These are phyloP conservation scores for Apamea epomidion DNA, from an alignment of 2,888 invertebrate species.

Conservation along the genomic window DNA sequence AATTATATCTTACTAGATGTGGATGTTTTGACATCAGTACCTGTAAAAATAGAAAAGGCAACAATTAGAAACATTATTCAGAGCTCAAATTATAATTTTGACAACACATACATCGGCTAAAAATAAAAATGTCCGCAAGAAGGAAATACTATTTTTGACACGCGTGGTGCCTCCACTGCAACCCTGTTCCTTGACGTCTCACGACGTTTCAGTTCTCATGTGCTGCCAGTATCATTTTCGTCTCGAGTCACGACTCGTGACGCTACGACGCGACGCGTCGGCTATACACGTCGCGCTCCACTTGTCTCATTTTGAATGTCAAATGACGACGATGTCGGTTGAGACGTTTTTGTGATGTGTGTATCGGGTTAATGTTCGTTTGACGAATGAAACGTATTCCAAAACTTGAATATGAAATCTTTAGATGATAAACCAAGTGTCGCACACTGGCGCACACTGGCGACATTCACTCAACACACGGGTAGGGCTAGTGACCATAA, in stretches of 20 bases:
- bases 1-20: conserved; percentile 52
- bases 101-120: not conserved
- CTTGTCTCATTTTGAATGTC: conserved; percentile 67
- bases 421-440: not conserved
- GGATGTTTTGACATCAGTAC: conserved; percentile 61
- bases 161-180: not conserved
- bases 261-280: conserved; percentile 47
- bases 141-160: not conserved
- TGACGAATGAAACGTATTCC: conserved; percentile 7
- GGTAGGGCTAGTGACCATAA: too few species aligned
- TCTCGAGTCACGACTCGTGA: conserved; percentile 57
- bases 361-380: conserved; percentile 20
- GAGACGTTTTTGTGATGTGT: conserved; percentile 31
- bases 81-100: not conserved
- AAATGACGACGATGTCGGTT: conserved; percentile 49
- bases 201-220: conserved; percentile 44
- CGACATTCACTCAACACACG: not conserved
- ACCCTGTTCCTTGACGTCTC: conserved; percentile 12
- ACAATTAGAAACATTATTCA: not conserved
- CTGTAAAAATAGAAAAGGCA: conserved; percentile 33
- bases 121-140: not conserved
- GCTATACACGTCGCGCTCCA: conserved; percentile 55
- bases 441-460: not conserved
- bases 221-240: conserved; percentile 69
- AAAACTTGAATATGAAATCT: not conserved